Conservation (phyloP, 2,888 invertebrate species). For the Rotaria macrura region DNA sequence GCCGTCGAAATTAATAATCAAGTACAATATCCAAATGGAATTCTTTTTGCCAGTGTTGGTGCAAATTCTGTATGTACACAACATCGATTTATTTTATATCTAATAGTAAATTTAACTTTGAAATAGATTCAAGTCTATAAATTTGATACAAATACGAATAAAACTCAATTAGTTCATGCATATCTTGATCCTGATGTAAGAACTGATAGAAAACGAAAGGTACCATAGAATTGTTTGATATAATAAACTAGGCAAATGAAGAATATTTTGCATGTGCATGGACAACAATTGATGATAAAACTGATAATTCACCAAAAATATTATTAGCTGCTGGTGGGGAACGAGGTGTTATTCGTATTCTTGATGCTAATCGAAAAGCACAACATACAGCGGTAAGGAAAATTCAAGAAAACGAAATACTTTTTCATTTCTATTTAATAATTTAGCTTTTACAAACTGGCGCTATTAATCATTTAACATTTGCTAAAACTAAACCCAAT, state of each 20-base stretch:
- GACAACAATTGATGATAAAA: constrained; percentile 24
- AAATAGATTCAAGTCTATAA: constrained; percentile 1
- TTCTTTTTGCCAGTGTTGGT: constrained; percentile 11
- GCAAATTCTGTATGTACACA: constrained; percentile 13
- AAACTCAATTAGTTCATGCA: not conserved
- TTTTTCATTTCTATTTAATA: too few species aligned
- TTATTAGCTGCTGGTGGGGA: constrained; percentile 21
- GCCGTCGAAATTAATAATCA: not conserved
- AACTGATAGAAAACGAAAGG: not conserved
- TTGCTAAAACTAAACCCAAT: constrained; percentile 79
- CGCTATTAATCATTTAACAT: constrained; percentile 78
- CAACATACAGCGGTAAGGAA: not conserved
- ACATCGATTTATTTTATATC: too few species aligned
- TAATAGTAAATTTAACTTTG: too few species aligned
- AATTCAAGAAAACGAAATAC: too few species aligned
- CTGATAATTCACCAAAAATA: constrained; percentile 11
- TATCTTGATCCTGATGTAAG: constrained; percentile 19
- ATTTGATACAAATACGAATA: constrained; percentile 1
- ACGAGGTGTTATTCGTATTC: constrained; percentile 25
- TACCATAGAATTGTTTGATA: not conserved
- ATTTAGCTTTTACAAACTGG: constrained; percentile 64
- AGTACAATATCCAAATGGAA: not conserved
- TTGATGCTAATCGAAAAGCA: not conserved
- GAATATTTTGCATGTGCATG: constrained; percentile 30
- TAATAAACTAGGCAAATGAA: constrained; percentile 25